Conservation (phyloP, 2,888 invertebrate species). For the Xestia rhomboidea region DNA sequence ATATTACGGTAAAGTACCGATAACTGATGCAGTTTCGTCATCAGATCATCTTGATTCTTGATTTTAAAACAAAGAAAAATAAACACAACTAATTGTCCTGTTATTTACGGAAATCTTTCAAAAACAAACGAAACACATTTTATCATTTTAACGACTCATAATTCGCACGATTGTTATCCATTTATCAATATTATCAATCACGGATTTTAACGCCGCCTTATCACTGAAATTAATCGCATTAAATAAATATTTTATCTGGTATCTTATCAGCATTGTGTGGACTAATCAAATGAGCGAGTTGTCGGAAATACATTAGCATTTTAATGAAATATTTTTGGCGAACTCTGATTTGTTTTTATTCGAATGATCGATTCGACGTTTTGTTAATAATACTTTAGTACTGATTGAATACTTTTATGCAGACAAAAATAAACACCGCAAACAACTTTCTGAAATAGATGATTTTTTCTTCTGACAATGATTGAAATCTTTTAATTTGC, state of each 20-base stretch:
- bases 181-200: constrained; percentile 39
- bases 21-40: background rate
- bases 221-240: constrained; percentile 37
- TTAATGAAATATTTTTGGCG: constrained; percentile 7
- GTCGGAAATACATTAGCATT: constrained; percentile 52
- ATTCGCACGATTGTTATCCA: constrained; percentile 13
- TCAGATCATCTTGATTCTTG: background rate
- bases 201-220: constrained; percentile 40
- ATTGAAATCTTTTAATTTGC: too few species aligned
- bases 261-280: constrained; percentile 37
- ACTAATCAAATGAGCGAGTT: constrained; percentile 35
- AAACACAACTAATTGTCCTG: background rate
- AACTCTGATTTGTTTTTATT: background rate
- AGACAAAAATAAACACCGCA: background rate
- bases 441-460: background rate
- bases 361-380: background rate
- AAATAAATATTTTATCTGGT: constrained; percentile 42
- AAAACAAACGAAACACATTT: constrained; percentile 8
- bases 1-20: background rate
- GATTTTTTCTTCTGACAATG: background rate
- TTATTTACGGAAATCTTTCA: background rate
- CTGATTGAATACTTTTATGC: background rate
- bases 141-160: constrained; percentile 10
- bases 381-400: background rate
- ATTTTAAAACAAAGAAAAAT: background rate